A percentile compares a stretch with the other conserved stretches of the same genome.
phyloP scores from a whole-genome alignment of 2,113 vertebrate species.

The Eidolon helvum region DNA sequence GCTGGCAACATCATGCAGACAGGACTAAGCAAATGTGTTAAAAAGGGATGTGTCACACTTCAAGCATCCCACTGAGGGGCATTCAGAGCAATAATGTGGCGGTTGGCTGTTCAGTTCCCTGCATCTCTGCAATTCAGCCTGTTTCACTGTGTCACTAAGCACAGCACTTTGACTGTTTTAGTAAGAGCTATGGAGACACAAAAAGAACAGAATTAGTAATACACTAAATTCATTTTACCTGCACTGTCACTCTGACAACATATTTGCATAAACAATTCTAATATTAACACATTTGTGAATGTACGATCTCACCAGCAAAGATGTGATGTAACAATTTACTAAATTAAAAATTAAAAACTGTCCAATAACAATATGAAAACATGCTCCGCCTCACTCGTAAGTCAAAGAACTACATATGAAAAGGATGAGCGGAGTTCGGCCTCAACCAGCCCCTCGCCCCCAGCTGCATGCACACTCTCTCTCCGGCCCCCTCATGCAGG shows the following conservation, averaged over 20 bases:
- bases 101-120: accelerated
- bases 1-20: background rate
- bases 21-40: background rate
- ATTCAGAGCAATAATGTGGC: background rate
- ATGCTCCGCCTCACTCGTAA: background rate
- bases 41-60: too few species aligned
- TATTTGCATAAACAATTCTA: background rate
- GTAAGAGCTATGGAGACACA: background rate
- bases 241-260: background rate
- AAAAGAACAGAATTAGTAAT: background rate
- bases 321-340: background rate
- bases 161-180: background rate
- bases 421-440: background rate
- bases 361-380: background rate
- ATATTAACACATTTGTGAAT: background rate
- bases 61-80: background rate
- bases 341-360: background rate
- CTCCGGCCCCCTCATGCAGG: accelerated
- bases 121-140: background rate
- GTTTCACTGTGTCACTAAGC: background rate
- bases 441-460: background rate
- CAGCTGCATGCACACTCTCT: accelerated
- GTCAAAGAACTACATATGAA: background rate
- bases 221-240: background rate
- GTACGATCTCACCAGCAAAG: background rate